A percentile compares a stretch with the other conserved stretches of the same genome.
Evolutionary conservation across 2,797 vertebrate species (phyloP).

Genomic region (Argentina silus): DNA sequence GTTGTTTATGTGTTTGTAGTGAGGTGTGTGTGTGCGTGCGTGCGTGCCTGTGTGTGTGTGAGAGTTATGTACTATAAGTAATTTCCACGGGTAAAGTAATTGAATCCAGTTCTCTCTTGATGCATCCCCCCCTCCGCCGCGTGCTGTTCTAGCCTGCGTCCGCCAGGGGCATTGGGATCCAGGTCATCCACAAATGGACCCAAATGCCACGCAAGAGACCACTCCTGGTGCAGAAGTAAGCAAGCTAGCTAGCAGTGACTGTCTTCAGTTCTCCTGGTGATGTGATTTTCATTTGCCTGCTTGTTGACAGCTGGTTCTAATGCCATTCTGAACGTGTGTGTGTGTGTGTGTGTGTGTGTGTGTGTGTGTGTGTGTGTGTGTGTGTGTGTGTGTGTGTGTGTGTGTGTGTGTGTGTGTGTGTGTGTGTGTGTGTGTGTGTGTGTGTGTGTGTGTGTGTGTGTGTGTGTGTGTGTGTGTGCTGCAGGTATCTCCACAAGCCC

Average conservation of each 20-base stretch:
- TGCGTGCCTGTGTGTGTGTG: too few relatives aligned
- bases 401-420: too few relatives aligned
- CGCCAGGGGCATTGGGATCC: constrained; percentile 94
- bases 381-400: too few relatives aligned
- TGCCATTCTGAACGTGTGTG: background rate
- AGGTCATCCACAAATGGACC: constrained; percentile 98
- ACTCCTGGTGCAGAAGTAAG: constrained; percentile 91
- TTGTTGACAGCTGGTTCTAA: background rate
- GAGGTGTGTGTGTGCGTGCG: too few relatives aligned
- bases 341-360: background rate
- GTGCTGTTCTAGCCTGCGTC: too few relatives aligned
- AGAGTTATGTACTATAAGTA: background rate
- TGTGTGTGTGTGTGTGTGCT: background rate
- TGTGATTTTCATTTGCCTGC: background rate
- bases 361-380: too few relatives aligned
- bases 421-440: background rate
- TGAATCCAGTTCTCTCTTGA: too few relatives aligned
- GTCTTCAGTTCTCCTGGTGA: background rate
- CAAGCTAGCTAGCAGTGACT: background rate
- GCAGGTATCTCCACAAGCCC: constrained; percentile 95
- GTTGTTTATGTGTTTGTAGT: too few relatives aligned
- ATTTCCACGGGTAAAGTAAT: too few relatives aligned
- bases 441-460: background rate
- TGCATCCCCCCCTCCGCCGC: too few relatives aligned
- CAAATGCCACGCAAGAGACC: constrained; percentile 95